These are phyloP conservation scores for Pampusana beccarii DNA, from an alignment of 2,113 vertebrate species.

Conservation along the genomic window DNA sequence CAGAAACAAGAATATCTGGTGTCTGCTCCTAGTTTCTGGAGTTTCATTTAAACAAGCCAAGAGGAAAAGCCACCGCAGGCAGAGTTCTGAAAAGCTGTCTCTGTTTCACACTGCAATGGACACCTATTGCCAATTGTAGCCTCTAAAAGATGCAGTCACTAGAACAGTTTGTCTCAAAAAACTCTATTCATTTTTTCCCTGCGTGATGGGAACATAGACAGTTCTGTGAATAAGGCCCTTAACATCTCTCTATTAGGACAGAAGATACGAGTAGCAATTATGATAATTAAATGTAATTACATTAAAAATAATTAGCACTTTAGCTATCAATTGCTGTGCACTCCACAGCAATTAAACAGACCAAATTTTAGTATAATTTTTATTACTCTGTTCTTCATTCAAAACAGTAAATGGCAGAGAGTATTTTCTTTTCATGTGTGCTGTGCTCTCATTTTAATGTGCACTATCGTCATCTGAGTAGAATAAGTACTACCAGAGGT, in stretches of 20 bases:
- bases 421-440: conserved; percentile 37
- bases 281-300: conserved; percentile 77
- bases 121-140: not conserved
- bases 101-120: not conserved
- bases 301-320: conserved; percentile 78
- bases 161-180: conserved; percentile 20
- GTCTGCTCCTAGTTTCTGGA: not conserved
- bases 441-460: conserved; percentile 52
- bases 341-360: conserved; percentile 61
- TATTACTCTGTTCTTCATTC: conserved; percentile 62
- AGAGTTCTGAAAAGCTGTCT: not conserved
- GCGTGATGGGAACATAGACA: conserved; percentile 17
- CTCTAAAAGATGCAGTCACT: not conserved
- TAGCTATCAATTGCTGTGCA: conserved; percentile 62
- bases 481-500: conserved; percentile 30
- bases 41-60: not conserved
- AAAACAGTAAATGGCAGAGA: conserved; percentile 45
- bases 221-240: conserved; percentile 52
- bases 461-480: conserved; percentile 15
- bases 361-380: conserved; percentile 68
- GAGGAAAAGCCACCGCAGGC: not conserved
- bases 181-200: not conserved
- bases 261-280: conserved; percentile 70
- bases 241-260: conserved; percentile 58
- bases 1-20: not conserved